Percentiles rank a stretch among this genome's conserved stretches.
Evolutionary conservation across 2,113 vertebrate genomes (phyloP).

Genomic region (Atractosteus spatula): DNA sequence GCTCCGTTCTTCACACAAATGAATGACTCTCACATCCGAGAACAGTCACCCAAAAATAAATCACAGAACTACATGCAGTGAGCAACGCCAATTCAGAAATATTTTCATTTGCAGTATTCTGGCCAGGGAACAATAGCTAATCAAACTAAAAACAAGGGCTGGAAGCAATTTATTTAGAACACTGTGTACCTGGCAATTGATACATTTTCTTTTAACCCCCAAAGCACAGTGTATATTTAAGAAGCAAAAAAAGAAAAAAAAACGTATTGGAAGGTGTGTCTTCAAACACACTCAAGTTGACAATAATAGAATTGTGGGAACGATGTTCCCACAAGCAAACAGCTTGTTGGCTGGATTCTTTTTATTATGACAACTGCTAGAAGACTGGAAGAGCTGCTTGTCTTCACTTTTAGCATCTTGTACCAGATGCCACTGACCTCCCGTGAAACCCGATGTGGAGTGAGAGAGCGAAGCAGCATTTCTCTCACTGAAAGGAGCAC

Average conservation of each 20-base stretch:
- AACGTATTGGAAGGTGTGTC: slow-evolving; percentile 3
- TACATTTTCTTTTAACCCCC: background rate
- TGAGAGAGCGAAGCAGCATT: too few species aligned
- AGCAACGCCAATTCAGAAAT: slow-evolving; percentile 13
- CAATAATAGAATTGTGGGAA: background rate
- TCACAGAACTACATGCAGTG: background rate
- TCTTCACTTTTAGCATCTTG: too few species aligned
- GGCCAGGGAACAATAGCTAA: slow-evolving; percentile 16
- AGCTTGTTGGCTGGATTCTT: too few species aligned
- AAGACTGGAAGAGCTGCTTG: too few species aligned
- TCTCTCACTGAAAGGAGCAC: too few species aligned
- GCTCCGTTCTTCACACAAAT: background rate
- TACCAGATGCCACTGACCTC: too few species aligned
- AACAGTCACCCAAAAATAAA: slow-evolving; percentile 5
- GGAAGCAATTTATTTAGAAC: slow-evolving; percentile 21
- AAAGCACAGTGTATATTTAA: background rate
- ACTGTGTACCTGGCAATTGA: slow-evolving; percentile 13
- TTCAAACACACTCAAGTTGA: background rate
- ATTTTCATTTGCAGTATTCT: slow-evolving; percentile 7
- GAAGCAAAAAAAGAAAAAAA: slow-evolving; percentile 5
- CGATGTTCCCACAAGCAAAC: too few species aligned
- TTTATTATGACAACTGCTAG: too few species aligned
- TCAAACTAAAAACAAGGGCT: slow-evolving; percentile 16
- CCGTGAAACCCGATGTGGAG: too few species aligned
- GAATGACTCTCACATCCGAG: slow-evolving; percentile 15